These are phyloP conservation scores for Sardinella longiceps DNA, from an alignment of 2,797 vertebrate species.

Conservation along the genomic window DNA sequence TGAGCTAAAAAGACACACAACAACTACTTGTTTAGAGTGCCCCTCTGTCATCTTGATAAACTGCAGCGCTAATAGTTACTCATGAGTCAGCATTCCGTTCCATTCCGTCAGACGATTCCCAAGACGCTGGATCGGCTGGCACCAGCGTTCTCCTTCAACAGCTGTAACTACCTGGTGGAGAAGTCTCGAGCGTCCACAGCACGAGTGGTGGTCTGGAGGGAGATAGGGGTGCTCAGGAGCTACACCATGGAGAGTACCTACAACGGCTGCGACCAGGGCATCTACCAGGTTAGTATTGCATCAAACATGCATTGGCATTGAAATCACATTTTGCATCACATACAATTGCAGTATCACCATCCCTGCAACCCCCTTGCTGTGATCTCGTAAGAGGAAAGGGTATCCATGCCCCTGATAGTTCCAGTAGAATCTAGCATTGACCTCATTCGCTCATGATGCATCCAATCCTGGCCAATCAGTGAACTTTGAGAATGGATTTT, in stretches of 20 bases:
- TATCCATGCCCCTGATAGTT: no score
- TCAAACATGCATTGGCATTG: background rate
- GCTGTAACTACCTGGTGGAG: conserved; percentile 92
- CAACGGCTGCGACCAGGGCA: conserved; percentile 89
- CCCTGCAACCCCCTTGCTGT: no score
- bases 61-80: background rate
- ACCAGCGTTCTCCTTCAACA: conserved; percentile 88
- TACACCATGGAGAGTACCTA: conserved; percentile 96
- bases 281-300: conserved; percentile 81
- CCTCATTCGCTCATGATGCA: no score
- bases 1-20: background rate
- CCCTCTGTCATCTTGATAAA: background rate
- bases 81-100: background rate
- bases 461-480: no score
- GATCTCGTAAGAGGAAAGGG: no score
- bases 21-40: background rate
- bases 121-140: conserved; percentile 90
- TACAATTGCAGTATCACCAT: no score
- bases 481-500: no score
- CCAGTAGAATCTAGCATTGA: no score
- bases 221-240: conserved; percentile 88
- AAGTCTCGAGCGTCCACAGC: conserved; percentile 88
- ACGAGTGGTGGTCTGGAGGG: conserved; percentile 90
- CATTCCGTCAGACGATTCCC: conserved; percentile 80
- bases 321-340: background rate